Evolutionary conservation across 2,888 invertebrate species (phyloP).

Genomic region (Scaptomyza reducta): DNA sequence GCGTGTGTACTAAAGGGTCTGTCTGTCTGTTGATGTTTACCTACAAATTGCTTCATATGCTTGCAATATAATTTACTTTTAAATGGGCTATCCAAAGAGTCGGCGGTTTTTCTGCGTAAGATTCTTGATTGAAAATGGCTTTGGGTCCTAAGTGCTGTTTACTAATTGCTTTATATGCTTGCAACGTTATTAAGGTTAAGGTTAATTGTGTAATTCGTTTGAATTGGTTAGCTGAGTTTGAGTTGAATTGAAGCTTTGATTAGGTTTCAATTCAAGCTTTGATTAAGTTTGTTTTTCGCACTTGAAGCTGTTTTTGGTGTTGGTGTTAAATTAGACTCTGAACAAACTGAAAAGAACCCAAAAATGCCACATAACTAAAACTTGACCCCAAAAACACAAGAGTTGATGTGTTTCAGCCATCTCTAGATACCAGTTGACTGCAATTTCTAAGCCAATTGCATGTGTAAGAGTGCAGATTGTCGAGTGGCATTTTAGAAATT

Average conservation of each 20-base stretch:
- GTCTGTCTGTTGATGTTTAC: conserved; percentile 22
- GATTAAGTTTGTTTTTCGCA: background rate
- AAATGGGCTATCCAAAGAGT: conserved; percentile 26
- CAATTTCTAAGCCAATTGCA: conserved; percentile 35
- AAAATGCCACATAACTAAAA: background rate
- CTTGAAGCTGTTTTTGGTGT: background rate
- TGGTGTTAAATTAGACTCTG: background rate
- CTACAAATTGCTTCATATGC: conserved; percentile 71
- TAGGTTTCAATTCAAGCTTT: background rate
- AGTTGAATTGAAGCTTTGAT: background rate
- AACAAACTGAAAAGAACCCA: background rate
- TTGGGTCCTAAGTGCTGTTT: background rate
- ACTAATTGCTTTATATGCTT: conserved; percentile 36
- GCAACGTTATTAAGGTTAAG: conserved; percentile 11
- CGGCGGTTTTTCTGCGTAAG: conserved; percentile 7
- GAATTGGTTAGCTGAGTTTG: background rate
- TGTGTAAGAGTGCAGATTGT: conserved; percentile 45
- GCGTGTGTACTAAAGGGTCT: conserved; percentile 2
- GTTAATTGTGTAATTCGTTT: background rate
- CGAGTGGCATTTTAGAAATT: conserved; percentile 65
- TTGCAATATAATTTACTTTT: conserved; percentile 57
- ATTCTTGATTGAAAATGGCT: conserved; percentile 23
- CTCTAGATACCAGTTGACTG: conserved; percentile 4
- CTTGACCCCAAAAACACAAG: conserved; percentile 4
- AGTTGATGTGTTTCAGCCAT: background rate